phyloP scores from a whole-genome alignment of 1,140 invertebrate genomes.

The Myzus persicae region DNA sequence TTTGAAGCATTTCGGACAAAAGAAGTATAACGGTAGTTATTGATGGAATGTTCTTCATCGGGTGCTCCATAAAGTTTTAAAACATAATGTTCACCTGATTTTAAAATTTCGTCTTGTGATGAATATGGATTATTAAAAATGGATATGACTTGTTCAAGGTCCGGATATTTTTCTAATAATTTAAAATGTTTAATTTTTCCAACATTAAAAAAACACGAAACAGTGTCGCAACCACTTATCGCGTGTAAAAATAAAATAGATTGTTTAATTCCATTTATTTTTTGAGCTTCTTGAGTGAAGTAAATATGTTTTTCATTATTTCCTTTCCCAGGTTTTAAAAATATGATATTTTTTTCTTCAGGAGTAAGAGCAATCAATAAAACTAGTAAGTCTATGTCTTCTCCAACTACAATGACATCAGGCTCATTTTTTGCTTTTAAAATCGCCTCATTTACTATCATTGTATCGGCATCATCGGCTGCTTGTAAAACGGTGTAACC shows the following conservation, averaged over 20 bases:
- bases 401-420: conserved; percentile 58
- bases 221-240: conserved; percentile 60
- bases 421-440: not conserved
- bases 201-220: conserved; percentile 59
- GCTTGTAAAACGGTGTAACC: not conserved
- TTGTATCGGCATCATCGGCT: conserved; percentile 12
- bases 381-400: conserved; percentile 60
- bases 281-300: not conserved
- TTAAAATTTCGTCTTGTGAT: conserved; percentile 36
- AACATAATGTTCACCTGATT: conserved; percentile 23
- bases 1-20: conserved; percentile 29
- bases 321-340: conserved; percentile 39
- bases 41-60: not conserved
- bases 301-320: conserved; percentile 28
- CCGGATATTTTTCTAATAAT: conserved; percentile 37
- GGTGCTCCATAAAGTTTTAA: conserved; percentile 43
- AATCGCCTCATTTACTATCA: not conserved
- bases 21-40: conserved; percentile 26
- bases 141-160: conserved; percentile 15
- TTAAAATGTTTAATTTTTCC: conserved; percentile 58
- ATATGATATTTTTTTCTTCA: conserved; percentile 6
- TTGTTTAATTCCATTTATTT: conserved; percentile 20
- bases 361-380: conserved; percentile 47
- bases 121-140: conserved; percentile 40
- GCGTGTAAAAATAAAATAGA: conserved; percentile 60